Conservation (phyloP, 2,888 invertebrate species). For the Clepsis dumicolana region DNA sequence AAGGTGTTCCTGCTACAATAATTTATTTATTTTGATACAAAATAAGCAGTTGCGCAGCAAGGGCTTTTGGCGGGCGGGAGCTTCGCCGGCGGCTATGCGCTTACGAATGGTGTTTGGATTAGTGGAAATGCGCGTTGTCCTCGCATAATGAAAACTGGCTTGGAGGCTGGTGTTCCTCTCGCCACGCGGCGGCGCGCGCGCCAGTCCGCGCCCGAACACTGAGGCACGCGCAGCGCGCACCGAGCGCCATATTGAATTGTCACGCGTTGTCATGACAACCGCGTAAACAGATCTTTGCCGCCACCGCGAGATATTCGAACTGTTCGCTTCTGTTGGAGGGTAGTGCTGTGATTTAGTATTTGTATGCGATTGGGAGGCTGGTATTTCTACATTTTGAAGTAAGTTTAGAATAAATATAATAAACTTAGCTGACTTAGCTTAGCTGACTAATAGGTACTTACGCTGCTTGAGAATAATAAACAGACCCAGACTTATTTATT, state of each 20-base stretch:
- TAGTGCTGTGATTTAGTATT: conserved; percentile 47
- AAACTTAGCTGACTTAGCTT: no score
- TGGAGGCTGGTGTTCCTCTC: conserved; percentile 78
- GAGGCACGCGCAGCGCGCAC: conserved; percentile 80
- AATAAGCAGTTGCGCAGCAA: conserved; percentile 17
- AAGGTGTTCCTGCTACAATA: conserved; percentile 31
- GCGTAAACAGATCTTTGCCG: conserved; percentile 68
- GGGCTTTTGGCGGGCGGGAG: conserved; percentile 9
- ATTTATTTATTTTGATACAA: conserved; percentile 32
- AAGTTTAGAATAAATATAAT: conserved; percentile 48
- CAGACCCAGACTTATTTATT: no score
- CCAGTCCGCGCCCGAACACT: conserved; percentile 77
- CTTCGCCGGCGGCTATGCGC: conserved; percentile 52
- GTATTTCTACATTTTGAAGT: conserved; percentile 45
- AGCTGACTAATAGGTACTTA: no score
- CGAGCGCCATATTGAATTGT: conserved; percentile 74
- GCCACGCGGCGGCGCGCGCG: conserved; percentile 72
- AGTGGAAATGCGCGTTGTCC: conserved; percentile 73
- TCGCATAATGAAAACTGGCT: conserved; percentile 79
- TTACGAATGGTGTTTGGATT: conserved; percentile 61
- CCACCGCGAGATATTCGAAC: conserved; percentile 46
- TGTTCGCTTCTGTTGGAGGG: conserved; percentile 45
- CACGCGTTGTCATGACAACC: conserved; percentile 81
- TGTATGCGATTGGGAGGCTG: conserved; percentile 34
- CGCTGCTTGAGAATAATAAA: no score